These are phyloP conservation scores for Diabrotica undecimpunctata DNA, from an alignment of 1,140 invertebrate species.

Conservation along the genomic window DNA sequence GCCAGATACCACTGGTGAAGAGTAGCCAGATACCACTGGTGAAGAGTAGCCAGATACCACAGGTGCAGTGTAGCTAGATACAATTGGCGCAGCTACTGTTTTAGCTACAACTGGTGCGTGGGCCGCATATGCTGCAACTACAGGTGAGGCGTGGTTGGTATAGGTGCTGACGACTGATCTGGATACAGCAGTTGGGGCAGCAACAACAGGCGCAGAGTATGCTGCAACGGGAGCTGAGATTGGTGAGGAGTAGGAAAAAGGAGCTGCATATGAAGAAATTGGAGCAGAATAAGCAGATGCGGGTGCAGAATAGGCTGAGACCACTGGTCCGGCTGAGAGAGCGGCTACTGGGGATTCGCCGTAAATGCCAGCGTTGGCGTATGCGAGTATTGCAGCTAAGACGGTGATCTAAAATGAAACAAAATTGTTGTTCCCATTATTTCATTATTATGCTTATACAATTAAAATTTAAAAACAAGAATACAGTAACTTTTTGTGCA, in stretches of 20 bases:
- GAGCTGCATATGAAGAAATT: not conserved
- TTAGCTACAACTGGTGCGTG: not conserved
- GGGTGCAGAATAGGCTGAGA: constrained; percentile 26
- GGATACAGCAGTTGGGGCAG: not conserved
- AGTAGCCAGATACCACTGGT: no score
- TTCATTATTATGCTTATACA: no score
- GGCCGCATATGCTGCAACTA: not conserved
- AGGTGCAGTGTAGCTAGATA: constrained; percentile 11
- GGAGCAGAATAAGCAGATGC: constrained; percentile 6
- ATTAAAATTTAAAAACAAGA: not conserved
- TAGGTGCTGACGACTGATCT: not conserved
- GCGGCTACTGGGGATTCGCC: constrained; percentile 41
- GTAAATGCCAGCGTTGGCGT: constrained; percentile 38
- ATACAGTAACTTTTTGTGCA: not conserved
- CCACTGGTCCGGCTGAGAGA: constrained; percentile 52
- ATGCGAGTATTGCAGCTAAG: constrained; percentile 36
- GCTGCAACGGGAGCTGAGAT: not conserved
- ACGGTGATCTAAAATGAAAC: constrained; percentile 36
- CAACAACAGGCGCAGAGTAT: constrained; percentile 9
- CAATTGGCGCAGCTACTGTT: not conserved
- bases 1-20: no score
- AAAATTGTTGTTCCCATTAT: no score
- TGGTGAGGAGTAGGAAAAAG: not conserved
- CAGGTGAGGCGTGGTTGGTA: constrained; percentile 8
- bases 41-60: constrained; percentile 7